Base-by-base conservation (phyloP, 2,797 vertebrate genomes). In the Cottoperca gobio region DNA sequence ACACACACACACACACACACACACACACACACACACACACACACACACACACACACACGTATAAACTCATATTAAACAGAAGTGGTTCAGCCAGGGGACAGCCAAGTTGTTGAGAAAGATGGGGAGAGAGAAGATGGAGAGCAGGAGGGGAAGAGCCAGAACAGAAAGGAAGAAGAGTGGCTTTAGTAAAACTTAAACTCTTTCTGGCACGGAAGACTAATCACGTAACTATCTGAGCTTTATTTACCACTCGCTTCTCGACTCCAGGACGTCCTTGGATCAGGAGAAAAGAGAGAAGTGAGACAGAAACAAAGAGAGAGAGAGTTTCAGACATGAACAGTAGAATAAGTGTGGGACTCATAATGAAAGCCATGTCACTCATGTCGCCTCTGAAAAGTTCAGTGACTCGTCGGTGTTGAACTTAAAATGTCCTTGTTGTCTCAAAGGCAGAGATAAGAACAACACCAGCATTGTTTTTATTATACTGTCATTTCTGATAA, bases 81-180 rank as follows among this genome's bases (percentile, higher is more conserved):
- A 70, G 67, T 88, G 85, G 91, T 92, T 92, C 87, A 93, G 72
- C 80, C 76, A 87, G 73, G 74, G 88, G 89, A 92, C 90, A 92
- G 81, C 62, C 65, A 81, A 85, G 76, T 85, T 86, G 66, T 76
- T 75, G 69, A 71, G 75, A 82, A 79, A 77, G 76, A 88, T 72
- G 57, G 74, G 35, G 62, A 74, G 80, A 58, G 62, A 55, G 45
- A 21, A 72, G 59, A 87, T 72, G 70, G 48, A 83, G 72, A 73
- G 50, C 65, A 73, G 76, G 50, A 66, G 52, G 46, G 45, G 75
- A 67, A 69, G 53, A 83, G 75, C 70, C 70, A 78, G 67, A 84
- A 73, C 52, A 59, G 52, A 78, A 49, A 70, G 43, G 58, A 81
- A 69, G 46, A 85, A 73, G 74, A 76, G 65, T 77, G 70, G 70